A percentile compares a stretch with the other conserved stretches of the same genome.
Conservation (phyloP, 2,797 vertebrate species). For the Enteromius thamalakanensis region DNA sequence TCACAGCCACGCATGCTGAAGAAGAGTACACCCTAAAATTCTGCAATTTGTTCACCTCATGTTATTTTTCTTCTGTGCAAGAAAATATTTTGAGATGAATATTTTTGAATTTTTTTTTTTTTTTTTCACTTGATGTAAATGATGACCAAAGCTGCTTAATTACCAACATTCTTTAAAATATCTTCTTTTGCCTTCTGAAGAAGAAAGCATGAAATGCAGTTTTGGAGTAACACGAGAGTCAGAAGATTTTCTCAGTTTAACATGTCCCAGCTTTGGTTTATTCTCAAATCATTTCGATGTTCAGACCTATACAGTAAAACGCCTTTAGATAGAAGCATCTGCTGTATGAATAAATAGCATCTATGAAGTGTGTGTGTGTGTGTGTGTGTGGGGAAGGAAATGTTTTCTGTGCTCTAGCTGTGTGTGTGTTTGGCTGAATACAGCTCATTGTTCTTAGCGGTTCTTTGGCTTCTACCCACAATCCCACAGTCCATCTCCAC, state of each 20-base stretch:
- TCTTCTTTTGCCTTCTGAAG: neutral
- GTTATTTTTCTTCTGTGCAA: neutral
- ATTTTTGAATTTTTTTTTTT: neutral
- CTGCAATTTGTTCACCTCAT: neutral
- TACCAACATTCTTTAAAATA: neutral
- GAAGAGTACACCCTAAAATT: neutral
- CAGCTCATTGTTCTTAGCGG: constrained; percentile 45
- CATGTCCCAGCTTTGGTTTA: neutral
- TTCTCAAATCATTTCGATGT: neutral
- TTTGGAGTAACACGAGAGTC: neutral
- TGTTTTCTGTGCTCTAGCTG: constrained; percentile 40
- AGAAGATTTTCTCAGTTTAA: neutral
- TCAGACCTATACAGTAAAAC: neutral
- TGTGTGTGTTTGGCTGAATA: constrained; percentile 44
- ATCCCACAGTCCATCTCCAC: constrained; percentile 27
- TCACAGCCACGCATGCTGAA: neutral
- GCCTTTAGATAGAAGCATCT: constrained; percentile 25
- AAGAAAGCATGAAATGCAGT: neutral
- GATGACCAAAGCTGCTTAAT: neutral
- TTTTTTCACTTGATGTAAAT: neutral
- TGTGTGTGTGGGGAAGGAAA: constrained; percentile 31
- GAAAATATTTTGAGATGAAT: neutral
- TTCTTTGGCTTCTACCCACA: constrained; percentile 35
- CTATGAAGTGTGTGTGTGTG: constrained; percentile 3
- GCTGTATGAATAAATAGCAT: constrained; percentile 38